Base-by-base conservation (phyloP, 2,888 invertebrate genomes). In the Archips xylosteana region DNA sequence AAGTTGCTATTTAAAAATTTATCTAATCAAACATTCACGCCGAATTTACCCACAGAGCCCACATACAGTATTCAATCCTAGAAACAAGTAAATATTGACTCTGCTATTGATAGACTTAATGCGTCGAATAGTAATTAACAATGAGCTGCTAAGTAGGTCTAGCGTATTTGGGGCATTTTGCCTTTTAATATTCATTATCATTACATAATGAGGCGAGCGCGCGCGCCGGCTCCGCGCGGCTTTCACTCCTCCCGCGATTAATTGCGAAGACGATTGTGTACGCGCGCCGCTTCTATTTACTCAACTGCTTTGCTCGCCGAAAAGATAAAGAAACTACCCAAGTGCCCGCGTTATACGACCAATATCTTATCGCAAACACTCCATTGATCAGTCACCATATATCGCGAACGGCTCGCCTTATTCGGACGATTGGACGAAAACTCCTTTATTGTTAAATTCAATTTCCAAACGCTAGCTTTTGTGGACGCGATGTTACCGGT, bases 361-460 rank as follows among this genome's bases (percentile, higher is more conserved):
- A 86, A 86, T 93, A 94, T 94, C 94, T 94, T 94, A 94, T 94
- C 94, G 87, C 84, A 80, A 79, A 87, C 87, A 88, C 88, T 92
- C 89, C 90, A 92, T 92, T 92, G 92, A 94, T 94, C 93, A 91
- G 86, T 89, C 88, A 86, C 87, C 92, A 92, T 89, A 92, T 89
- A 92, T 89, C 92, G 92, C 91, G 87, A 87, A 89, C 92, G 89
- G 87, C 85, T 83, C 90, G 91, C 91, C 92, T 89, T 91, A 87
- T 87, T 88, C 92, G 89, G 90, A 90, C 92, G 91, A 87, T 86
- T 85, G 87, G 88, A 84, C 89, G 86, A 49, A 49, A 23, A 23
- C 23, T 89, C 91, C 92, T 93, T 90, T 92, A 92, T 92, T 90
- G 89, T 89, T 89, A 90, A 92, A 92, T 92, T 92, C 89, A 88